Base-by-base conservation (phyloP, 2,888 invertebrate species). In the Lasioglossum marginatum region DNA sequence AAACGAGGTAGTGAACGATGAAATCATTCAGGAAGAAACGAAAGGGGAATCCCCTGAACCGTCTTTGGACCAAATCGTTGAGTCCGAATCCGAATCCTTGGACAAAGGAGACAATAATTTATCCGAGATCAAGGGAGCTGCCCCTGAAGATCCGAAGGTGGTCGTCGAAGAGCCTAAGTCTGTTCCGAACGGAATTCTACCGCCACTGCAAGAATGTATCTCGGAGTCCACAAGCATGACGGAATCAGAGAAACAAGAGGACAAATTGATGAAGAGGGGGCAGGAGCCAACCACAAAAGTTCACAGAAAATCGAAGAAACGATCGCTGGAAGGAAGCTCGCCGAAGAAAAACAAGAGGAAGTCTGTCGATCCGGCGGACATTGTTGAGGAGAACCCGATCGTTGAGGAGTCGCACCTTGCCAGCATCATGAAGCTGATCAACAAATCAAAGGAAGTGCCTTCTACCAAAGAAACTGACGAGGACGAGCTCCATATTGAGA, bases 371-470 rank as follows among this genome's bases (percentile, higher is more conserved):
- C 85, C 85, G 5, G 89, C 91, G 4, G 89, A 91, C 5, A 70
- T 77, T 8, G 31, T 76, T 0, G 92, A 93, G 27, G 88, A 92
- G 10, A 82, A 83, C 52, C 34, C 72, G 8, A 77, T 89, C 0
- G 77, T 85, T 1, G 92, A 93, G 4, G 93, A 93, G 72, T 77
- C 91, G n/a, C 90, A 90, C 45, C 81, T 94, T 2, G 91, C 92
- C 0, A 93, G 94, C 79, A 93, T 94, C 16, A 92, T 93, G 92
- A 92, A 92, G 77, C 84, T 94, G 43, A 93, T 93, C 34, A 91
- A 93, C 16, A 89, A 85, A 27, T 57, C 92, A 75, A 90, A 87
- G 71, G 73, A 85, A 66, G 80, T 77, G 70, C 85, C 81, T 85
- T 71, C 66, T 45, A 73, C 68, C 75, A 45, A 81, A 73, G 74